These are phyloP conservation scores for Lamprologus speciosus DNA, from an alignment of 2,113 vertebrate species.

Conservation along the genomic window DNA sequence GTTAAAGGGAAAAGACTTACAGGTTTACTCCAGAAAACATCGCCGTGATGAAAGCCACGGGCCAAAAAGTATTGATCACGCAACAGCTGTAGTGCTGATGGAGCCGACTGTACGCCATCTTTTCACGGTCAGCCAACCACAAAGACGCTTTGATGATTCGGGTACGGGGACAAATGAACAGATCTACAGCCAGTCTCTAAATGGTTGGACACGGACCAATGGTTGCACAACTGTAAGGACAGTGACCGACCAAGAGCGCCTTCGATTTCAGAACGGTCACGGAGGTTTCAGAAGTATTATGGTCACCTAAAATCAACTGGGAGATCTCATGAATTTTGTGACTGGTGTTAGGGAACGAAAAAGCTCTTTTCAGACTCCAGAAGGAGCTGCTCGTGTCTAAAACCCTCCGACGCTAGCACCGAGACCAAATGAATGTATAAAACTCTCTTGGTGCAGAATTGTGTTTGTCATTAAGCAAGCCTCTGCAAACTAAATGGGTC, in stretches of 20 bases:
- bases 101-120: not conserved
- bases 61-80: not conserved
- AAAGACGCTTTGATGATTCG: not conserved
- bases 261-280: not conserved
- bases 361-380: not conserved
- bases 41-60: not conserved
- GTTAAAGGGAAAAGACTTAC: not conserved
- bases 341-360: not conserved
- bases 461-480: not conserved
- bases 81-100: not conserved
- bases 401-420: not conserved
- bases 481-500: not conserved
- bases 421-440: not conserved
- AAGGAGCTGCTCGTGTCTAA: not conserved
- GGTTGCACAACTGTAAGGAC: not conserved
- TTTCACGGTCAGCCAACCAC: not conserved
- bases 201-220: not conserved
- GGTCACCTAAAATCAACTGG: no score
- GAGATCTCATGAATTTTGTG: not conserved
- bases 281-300: not conserved
- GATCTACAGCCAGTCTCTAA: not conserved
- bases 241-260: not conserved
- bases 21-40: not conserved
- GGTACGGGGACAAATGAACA: not conserved
- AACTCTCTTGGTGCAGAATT: not conserved